phyloP scores from a whole-genome alignment of 2,113 vertebrate species.

The Chionis minor region DNA sequence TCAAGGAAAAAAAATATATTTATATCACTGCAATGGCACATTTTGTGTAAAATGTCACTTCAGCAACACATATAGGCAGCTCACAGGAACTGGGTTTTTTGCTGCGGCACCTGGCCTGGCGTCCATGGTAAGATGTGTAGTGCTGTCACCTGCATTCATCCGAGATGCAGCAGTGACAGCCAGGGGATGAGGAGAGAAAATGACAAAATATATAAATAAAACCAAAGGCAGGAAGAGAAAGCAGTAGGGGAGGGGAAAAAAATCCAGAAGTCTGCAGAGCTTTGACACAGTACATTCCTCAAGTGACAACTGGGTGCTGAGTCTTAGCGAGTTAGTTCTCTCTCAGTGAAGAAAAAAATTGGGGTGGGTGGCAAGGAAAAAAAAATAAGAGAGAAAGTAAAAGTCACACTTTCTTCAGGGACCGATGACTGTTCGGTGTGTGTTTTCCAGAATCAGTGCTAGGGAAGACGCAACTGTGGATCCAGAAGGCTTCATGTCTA shows the following conservation, averaged over 20 bases:
- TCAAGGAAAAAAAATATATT: slow-evolving; percentile 75
- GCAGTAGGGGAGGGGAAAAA: background rate
- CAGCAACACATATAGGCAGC: slow-evolving; percentile 68
- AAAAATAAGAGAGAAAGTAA: background rate
- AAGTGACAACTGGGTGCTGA: slow-evolving; percentile 66
- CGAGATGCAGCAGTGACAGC: slow-evolving; percentile 70
- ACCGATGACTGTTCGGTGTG: slow-evolving; percentile 1
- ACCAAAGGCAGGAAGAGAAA: slow-evolving; percentile 30
- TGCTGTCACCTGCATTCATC: slow-evolving; percentile 54
- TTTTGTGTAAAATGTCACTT: slow-evolving; percentile 73
- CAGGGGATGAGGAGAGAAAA: slow-evolving; percentile 50
- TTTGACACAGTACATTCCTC: slow-evolving; percentile 83
- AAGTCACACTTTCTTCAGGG: slow-evolving; percentile 43
- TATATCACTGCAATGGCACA: slow-evolving; percentile 79
- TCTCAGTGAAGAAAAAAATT: background rate
- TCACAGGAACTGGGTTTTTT: slow-evolving; percentile 63
- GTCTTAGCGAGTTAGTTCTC: slow-evolving; percentile 42
- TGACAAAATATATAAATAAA: slow-evolving; percentile 76
- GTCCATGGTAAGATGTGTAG: slow-evolving; percentile 63
- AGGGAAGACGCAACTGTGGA: slow-evolving; percentile 59
- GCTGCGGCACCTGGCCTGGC: slow-evolving; percentile 53
- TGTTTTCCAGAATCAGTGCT: slow-evolving; percentile 51
- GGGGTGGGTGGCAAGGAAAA: background rate
- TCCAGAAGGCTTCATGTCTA: slow-evolving; percentile 51
- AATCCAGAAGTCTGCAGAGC: slow-evolving; percentile 72